Evolutionary conservation across 2,113 vertebrate species (phyloP).

Genomic region (Oncorhynchus nerka): DNA sequence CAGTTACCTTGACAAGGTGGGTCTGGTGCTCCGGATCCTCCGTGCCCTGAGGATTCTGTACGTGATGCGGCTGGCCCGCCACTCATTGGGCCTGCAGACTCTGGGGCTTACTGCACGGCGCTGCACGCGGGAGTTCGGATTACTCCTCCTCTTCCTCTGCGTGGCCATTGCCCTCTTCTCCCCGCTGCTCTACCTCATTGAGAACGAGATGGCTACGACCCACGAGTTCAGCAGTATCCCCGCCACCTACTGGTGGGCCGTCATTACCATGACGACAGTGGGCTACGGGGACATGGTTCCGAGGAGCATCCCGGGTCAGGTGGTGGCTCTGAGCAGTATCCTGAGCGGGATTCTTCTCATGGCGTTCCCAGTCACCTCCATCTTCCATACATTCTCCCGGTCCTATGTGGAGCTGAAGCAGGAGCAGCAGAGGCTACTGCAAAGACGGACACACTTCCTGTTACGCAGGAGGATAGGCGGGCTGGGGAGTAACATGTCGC

Average conservation of each 20-base stretch:
- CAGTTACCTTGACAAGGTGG: constrained; percentile 97
- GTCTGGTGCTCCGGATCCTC: constrained; percentile 90
- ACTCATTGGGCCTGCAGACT: constrained; percentile 94
- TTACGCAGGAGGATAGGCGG: constrained; percentile 80
- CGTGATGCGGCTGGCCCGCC: constrained; percentile 93
- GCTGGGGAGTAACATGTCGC: constrained; percentile 78
- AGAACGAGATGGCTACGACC: constrained; percentile 87
- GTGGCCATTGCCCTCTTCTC: constrained; percentile 97
- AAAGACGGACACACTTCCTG: constrained; percentile 88
- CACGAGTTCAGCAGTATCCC: constrained; percentile 98
- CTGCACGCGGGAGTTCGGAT: constrained; percentile 92
- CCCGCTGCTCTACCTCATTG: constrained; percentile 88
- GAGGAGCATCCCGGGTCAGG: constrained; percentile 92
- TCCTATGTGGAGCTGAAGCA: constrained; percentile 97
- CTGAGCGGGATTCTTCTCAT: constrained; percentile 98
- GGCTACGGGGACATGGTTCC: constrained; percentile 99
- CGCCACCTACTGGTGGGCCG: constrained; percentile 98
- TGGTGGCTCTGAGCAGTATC: constrained; percentile 98
- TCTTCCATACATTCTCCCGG: constrained; percentile 98
- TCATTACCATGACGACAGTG: constrained; percentile 99
- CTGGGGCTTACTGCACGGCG: constrained; percentile 90
- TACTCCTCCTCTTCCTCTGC: constrained; percentile 94
- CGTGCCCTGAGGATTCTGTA: constrained; percentile 95
- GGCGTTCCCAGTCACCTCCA: constrained; percentile 98
- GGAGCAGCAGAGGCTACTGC: constrained; percentile 89